Evolutionary conservation across 2,888 invertebrate species (phyloP).

Genomic region (Pseudanteris insignis): DNA sequence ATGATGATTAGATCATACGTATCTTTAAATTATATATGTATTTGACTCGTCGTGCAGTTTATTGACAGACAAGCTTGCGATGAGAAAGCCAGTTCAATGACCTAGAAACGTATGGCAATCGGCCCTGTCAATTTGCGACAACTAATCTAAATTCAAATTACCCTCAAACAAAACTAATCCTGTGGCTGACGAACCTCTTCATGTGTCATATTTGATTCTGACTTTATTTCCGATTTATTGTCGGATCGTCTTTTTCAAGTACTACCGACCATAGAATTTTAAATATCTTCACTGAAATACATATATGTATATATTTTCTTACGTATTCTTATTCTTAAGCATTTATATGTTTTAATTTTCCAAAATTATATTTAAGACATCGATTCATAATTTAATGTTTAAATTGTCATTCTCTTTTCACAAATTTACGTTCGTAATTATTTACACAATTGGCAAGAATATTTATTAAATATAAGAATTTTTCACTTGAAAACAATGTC

Average conservation of each 20-base stretch:
- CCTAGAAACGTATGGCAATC: constrained; percentile 30
- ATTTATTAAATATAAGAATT: no score
- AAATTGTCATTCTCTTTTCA: no score
- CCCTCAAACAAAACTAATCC: constrained; percentile 65
- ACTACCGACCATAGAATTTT: no score
- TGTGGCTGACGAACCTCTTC: constrained; percentile 52
- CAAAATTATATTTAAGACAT: no score
- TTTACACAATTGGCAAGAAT: no score
- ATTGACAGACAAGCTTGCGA: constrained; percentile 15
- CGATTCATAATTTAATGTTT: no score
- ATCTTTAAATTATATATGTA: background rate
- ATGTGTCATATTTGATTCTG: constrained; percentile 22
- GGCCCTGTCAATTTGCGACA: constrained; percentile 61
- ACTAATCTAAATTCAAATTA: constrained; percentile 67
- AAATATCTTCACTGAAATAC: no score
- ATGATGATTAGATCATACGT: constrained; percentile 8
- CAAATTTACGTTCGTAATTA: no score
- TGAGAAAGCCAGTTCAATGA: constrained; percentile 17
- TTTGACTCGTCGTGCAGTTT: constrained; percentile 18
- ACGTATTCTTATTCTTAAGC: no score
- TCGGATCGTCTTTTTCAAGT: constrained; percentile 35
- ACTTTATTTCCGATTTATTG: constrained; percentile 18
- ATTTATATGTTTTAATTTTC: no score
- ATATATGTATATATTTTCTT: no score
- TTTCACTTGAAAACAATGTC: no score